A percentile compares a stretch with the other conserved stretches of the same genome.
These are phyloP conservation scores for Pollenia labialis DNA, from an alignment of 2,888 invertebrate genomes.

Conservation along the genomic window DNA sequence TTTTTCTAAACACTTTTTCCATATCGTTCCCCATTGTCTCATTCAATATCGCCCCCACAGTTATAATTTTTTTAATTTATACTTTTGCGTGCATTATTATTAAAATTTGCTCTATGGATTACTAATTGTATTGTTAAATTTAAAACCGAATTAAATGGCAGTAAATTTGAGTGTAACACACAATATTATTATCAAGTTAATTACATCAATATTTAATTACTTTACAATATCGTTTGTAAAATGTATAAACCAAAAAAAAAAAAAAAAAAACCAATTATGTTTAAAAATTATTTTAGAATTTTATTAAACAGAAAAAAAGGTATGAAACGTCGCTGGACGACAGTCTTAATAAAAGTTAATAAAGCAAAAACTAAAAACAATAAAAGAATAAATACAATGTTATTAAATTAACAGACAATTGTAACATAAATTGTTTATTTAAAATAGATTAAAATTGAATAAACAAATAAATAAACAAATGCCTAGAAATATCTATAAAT, in stretches of 20 bases:
- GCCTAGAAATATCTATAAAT: too few species aligned
- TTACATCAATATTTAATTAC: conserved; percentile 45
- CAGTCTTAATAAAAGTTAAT: conserved; percentile 19
- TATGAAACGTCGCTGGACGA: conserved; percentile 68
- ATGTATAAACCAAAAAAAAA: not conserved
- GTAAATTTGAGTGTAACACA: conserved; percentile 11
- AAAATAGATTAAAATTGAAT: not conserved
- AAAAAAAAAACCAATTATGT: not conserved
- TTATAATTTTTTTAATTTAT: conserved; percentile 5
- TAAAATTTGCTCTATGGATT: not conserved
- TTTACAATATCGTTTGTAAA: conserved; percentile 47
- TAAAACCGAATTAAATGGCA: conserved; percentile 4
- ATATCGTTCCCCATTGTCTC: not conserved
- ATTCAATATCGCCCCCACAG: too few species aligned
- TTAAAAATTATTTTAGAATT: not conserved
- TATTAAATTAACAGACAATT: conserved; percentile 30
- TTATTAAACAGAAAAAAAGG: conserved; percentile 12
- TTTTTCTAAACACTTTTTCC: not conserved
- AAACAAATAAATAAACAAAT: not conserved
- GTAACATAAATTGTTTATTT: conserved; percentile 25
- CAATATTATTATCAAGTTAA: conserved; percentile 30
- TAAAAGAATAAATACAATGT: not conserved
- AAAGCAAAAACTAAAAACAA: not conserved
- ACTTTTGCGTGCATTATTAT: conserved; percentile 7
- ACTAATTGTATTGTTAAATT: conserved; percentile 13